Conservation (phyloP, 2,113 vertebrate genomes). For the Lasiurus borealis region DNA sequence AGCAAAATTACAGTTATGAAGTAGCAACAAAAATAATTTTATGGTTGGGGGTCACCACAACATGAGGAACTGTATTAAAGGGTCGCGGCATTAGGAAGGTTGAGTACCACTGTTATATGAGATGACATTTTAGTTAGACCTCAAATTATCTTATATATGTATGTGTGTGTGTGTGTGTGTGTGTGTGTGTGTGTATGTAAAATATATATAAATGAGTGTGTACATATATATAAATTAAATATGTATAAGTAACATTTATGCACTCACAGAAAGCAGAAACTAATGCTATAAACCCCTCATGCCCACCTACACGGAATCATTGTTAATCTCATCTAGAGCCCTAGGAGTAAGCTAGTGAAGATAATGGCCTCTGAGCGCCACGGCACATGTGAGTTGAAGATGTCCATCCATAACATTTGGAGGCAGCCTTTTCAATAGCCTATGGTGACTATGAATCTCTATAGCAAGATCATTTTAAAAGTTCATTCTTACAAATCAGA, state of each 20-base stretch:
- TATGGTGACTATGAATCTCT: background rate
- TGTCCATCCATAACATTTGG: background rate
- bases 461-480: background rate
- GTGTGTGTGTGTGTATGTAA: background rate
- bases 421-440: background rate
- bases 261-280: background rate
- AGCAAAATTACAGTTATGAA: too few species aligned
- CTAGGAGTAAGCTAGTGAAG: background rate
- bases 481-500: conserved; percentile 50
- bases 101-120: background rate
- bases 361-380: background rate
- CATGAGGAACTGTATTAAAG: too few species aligned
- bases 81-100: too few species aligned
- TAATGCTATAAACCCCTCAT: background rate
- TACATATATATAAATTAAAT: background rate
- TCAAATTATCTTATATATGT: background rate
- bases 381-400: background rate
- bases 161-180: background rate
- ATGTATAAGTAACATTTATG: background rate
- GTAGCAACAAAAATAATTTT: too few species aligned
- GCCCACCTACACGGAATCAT: background rate
- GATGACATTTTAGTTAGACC: background rate
- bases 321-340: conserved; percentile 4
- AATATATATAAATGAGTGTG: background rate
- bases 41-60: too few species aligned